Percentiles rank a stretch among this genome's conserved stretches.
Evolutionary conservation across 1,140 invertebrate species (phyloP).

Genomic region (Acromyrmex echinatior): DNA sequence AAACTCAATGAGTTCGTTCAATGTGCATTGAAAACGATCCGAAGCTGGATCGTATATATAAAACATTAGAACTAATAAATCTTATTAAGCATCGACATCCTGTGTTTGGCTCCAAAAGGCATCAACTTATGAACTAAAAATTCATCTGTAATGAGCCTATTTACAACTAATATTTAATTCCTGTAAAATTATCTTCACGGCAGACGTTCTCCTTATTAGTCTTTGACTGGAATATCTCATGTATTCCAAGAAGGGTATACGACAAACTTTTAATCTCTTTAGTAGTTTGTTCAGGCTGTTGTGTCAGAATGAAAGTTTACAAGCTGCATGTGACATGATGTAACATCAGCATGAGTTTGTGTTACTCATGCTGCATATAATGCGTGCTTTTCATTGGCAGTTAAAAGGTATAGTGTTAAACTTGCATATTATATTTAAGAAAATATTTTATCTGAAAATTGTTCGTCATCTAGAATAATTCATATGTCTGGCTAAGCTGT

Average conservation of each 20-base stretch:
- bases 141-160: no score
- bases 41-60: no score
- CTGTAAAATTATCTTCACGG: conserved; percentile 15
- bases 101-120: no score
- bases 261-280: conserved; percentile 57
- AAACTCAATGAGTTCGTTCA: no score
- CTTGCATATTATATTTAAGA: not conserved
- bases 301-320: conserved; percentile 65
- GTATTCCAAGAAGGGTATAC: conserved; percentile 34
- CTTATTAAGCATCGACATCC: no score
- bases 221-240: conserved; percentile 22
- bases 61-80: no score
- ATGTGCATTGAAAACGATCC: no score
- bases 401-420: conserved; percentile 28
- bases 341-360: conserved; percentile 57
- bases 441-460: not conserved
- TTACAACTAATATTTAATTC: not conserved
- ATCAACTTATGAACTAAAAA: no score
- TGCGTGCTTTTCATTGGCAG: conserved; percentile 19
- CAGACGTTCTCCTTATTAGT: not conserved
- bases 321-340: conserved; percentile 62
- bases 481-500: not conserved
- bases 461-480: not conserved
- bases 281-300: conserved; percentile 27
- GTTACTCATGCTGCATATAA: conserved; percentile 22